phyloP scores from a whole-genome alignment of 2,113 vertebrate genomes.

The Microtus ochrogaster region DNA sequence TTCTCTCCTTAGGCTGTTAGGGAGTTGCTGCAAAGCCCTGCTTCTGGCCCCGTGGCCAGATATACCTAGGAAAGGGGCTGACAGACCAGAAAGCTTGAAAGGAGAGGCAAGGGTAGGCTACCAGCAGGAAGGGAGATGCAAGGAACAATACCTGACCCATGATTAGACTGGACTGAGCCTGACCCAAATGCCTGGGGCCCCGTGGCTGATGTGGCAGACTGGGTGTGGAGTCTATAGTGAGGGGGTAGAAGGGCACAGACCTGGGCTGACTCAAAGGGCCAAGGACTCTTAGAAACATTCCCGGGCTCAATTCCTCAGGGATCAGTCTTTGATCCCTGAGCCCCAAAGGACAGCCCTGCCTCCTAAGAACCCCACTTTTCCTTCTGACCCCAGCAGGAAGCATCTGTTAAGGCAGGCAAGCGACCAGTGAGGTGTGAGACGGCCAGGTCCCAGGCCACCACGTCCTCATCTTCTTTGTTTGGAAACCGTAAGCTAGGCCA shows the following conservation, averaged over 20 bases:
- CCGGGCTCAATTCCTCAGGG: background rate
- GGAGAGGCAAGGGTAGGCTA: background rate
- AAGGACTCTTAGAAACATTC: background rate
- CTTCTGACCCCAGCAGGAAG: background rate
- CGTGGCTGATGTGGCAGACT: background rate
- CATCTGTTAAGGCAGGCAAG: background rate
- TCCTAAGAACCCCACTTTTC: background rate
- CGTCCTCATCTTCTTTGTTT: fast-evolving
- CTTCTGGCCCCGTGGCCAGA: background rate
- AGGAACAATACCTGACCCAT: background rate
- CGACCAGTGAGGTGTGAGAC: too few relatives aligned
- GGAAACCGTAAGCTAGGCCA: background rate
- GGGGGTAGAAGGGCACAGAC: background rate
- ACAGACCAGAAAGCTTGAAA: background rate
- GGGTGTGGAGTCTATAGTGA: background rate
- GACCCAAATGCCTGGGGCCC: background rate
- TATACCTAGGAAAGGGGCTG: background rate
- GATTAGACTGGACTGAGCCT: background rate
- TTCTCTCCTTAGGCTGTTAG: background rate
- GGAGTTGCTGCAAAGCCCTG: background rate
- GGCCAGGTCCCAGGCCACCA: background rate
- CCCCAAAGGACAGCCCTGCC: background rate
- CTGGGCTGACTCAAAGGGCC: background rate
- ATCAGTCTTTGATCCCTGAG: background rate
- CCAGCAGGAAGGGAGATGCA: background rate